Evolutionary conservation across 1,140 invertebrate species (phyloP), one percentile per base, ranked within the genome.

Genomic region (Paramacrobiotus metropolitanus): DNA sequence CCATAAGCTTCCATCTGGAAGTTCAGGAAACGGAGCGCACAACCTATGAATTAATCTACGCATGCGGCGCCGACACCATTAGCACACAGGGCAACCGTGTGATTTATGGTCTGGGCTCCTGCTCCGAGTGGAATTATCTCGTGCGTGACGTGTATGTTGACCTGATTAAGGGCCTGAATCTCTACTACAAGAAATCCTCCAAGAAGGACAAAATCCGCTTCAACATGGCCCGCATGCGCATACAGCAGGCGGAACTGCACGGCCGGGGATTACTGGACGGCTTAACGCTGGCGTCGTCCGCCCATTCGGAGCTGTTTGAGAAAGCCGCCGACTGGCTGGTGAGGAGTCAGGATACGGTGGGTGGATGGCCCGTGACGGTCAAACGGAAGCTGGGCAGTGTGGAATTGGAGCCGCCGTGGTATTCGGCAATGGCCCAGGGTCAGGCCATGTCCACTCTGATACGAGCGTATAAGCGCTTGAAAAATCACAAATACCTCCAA

Each of bases 371-470:
- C 34, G 90, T 90, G 72, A 83, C 83, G 34, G 88, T 92, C 1
- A 78, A 80, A 59, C 75, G 89, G 65, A 82, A 81, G 69, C 77
- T 88, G 63, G 81, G 83, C n/a, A 83, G 87, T 71, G 77, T 80
- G 48, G 82, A 84, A 65, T 77, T 94, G 31, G 76, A 80, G 64
- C 82, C 87, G 20, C 88, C 88, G 61, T 94, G 89, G 89, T 86
- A 92, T 71, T 96, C 91, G 1, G 87, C 89, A 3, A 98, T 98
- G 93, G 89, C 86, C 2, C 91, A 96, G 71, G 93, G 93, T 0
- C 93, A 98, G 71, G 90, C 85, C 0, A 86, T 97, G 62, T 95
- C 91, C 0, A 79, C 96, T 15, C 75, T 98, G 59, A 81, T 87
- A 1, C 77, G 94, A 65, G 90, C 92, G 0, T 93, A 86, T 74